Evolutionary conservation across 2,113 vertebrate genomes (phyloP), one percentile per base, ranked within the genome.

Genomic region (Bostrychus sinensis): DNA sequence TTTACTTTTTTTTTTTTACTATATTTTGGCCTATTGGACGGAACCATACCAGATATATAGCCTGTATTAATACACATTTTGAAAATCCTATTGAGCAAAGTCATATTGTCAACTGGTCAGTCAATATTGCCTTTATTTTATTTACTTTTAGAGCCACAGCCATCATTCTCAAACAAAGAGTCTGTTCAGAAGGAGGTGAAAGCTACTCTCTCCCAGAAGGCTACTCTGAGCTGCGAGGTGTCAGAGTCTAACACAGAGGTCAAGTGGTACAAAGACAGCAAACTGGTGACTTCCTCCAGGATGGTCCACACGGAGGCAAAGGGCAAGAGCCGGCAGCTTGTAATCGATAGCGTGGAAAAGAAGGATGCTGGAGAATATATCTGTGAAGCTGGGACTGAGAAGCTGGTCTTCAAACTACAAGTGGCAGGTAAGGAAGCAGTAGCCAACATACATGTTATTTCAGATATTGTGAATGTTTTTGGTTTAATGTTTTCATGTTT

Each of bases 221-320:
- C 90, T 56, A 84, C 66, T 32, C 73, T 94, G 25, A 79, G 72
- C 81, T 94, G 94, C 5, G 91, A 93, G 55, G 91, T 94, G 3
- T 79, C 87, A 12, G 82, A 95, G 50, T 61, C 78, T 0, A 50
- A 88, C 25, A 92, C 85, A 0, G 84, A 92, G 22, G 93, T 95
- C 64, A 93, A 88, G 9, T 95, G 94, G 94, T 93, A 80, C 87
- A 95, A 93, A 59, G 91, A 94, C 0, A 92, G 93, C 5, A 94
- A 75, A 25, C 66, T 86, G 36, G 68, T 95, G 1, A 19, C 82
- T 14, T 63, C 90, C 46, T 91, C 77, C 23, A 91, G 83, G 62
- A 91, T 86, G 25, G 62, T 92, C 39, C 89, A 65, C 28, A 26
- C 80, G 0, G 92, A 93, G 60, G 70, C 88, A 0, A 82, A 73